phyloP scores from a whole-genome alignment of 2,113 vertebrate genomes.

The Misgurnus mizolepis region DNA sequence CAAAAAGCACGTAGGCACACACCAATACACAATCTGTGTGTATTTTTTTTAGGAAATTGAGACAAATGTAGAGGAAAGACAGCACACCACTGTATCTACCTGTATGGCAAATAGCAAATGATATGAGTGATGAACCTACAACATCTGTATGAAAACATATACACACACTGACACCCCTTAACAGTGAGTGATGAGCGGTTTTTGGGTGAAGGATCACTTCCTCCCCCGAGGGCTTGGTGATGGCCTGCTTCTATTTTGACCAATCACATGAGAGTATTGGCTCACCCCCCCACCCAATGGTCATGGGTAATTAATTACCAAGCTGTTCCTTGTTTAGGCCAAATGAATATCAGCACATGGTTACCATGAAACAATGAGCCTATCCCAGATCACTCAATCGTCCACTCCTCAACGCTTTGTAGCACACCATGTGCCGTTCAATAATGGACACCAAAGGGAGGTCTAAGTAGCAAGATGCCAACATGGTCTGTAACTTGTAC shows the following conservation, averaged over 20 bases:
- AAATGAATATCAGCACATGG: slow-evolving; percentile 57
- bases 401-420: slow-evolving; percentile 4
- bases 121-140: slow-evolving; percentile 1
- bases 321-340: slow-evolving; percentile 60
- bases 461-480: neutral
- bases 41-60: neutral
- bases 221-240: slow-evolving; percentile 46
- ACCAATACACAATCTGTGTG: neutral
- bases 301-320: slow-evolving; percentile 66
- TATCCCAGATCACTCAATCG: slow-evolving; percentile 33
- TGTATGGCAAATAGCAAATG: slow-evolving; percentile 14
- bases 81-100: neutral
- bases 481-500: too few species aligned
- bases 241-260: slow-evolving; percentile 50
- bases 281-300: slow-evolving; percentile 48
- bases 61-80: neutral
- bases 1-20: slow-evolving; percentile 8
- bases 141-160: slow-evolving; percentile 15
- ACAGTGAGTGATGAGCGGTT: slow-evolving; percentile 28
- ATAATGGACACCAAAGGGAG: neutral
- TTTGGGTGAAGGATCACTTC: slow-evolving; percentile 48
- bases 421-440: slow-evolving; percentile 13
- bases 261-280: slow-evolving; percentile 40
- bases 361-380: slow-evolving; percentile 47
- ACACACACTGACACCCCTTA: slow-evolving; percentile 21